These are phyloP conservation scores for Agapornis canus DNA, from an alignment of 2,797 vertebrate genomes.

Conservation along the genomic window DNA sequence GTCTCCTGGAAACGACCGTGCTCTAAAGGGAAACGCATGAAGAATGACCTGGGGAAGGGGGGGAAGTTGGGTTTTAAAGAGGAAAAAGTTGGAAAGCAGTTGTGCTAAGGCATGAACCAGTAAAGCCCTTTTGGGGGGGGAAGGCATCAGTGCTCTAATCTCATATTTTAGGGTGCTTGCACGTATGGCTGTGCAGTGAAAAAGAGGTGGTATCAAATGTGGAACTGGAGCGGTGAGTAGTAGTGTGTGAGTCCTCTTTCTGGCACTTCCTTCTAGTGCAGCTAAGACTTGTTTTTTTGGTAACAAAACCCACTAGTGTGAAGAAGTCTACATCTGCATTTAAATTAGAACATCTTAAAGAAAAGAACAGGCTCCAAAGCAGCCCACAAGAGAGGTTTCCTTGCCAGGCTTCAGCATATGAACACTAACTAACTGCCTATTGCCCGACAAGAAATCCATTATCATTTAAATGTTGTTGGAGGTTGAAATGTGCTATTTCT, in stretches of 20 bases:
- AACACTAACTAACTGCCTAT: slow-evolving; percentile 56
- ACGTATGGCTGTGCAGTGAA: not conserved
- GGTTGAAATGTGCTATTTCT: slow-evolving; percentile 32
- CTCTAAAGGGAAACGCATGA: not conserved
- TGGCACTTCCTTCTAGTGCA: slow-evolving; percentile 36
- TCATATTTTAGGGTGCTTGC: not conserved
- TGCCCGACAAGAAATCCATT: slow-evolving; percentile 39
- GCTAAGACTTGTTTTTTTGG: not conserved
- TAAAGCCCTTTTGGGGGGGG: not conserved
- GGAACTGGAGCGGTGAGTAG: not conserved
- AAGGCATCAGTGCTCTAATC: not conserved
- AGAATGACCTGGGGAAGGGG: not conserved
- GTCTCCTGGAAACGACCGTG: slow-evolving; percentile 14
- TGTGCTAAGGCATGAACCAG: not conserved
- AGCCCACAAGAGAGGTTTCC: slow-evolving; percentile 55
- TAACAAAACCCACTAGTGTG: slow-evolving; percentile 63
- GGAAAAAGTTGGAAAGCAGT: not conserved
- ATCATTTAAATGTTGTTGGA: slow-evolving; percentile 41
- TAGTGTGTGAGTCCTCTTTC: not conserved
- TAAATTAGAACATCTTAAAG: slow-evolving; percentile 77
- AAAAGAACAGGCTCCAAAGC: slow-evolving; percentile 65
- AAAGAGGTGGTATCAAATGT: not conserved
- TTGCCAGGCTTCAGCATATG: slow-evolving; percentile 61
- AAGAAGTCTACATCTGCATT: slow-evolving; percentile 74
- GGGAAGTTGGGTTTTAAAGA: not conserved